These are phyloP conservation scores for Gymnogyps californianus DNA, from an alignment of 2,113 vertebrate genomes.

Conservation along the genomic window DNA sequence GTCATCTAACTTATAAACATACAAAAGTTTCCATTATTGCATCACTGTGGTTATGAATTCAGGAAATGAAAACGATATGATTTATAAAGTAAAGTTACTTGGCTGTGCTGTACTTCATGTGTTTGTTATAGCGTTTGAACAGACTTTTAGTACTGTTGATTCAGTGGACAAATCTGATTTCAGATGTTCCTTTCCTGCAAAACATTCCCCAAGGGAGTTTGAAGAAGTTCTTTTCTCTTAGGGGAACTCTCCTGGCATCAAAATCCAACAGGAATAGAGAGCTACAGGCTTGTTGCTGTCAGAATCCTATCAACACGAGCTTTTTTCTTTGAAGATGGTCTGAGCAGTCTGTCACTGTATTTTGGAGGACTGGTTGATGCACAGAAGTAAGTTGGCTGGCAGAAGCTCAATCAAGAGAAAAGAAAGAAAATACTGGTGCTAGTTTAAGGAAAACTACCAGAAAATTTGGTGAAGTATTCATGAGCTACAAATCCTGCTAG, in stretches of 20 bases:
- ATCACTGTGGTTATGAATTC: conserved; percentile 52
- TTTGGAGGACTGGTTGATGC: neutral
- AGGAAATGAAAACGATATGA: conserved; percentile 46
- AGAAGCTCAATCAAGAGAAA: neutral
- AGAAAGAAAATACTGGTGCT: conserved; percentile 24
- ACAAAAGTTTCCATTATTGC: conserved; percentile 57
- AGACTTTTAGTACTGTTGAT: conserved; percentile 5
- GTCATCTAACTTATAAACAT: conserved; percentile 53
- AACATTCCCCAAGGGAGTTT: neutral
- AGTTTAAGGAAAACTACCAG: conserved; percentile 32
- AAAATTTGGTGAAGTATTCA: conserved; percentile 45
- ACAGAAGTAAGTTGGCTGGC: conserved; percentile 23
- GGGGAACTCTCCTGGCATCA: conserved; percentile 23
- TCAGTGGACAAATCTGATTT: conserved; percentile 33
- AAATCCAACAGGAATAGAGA: conserved; percentile 3
- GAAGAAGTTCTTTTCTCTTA: conserved; percentile 17
- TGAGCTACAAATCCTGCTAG: conserved; percentile 6
- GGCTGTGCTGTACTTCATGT: conserved; percentile 3
- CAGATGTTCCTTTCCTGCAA: conserved; percentile 12
- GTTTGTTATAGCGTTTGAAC: neutral
- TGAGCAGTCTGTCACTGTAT: conserved; percentile 41
- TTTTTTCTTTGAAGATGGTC: conserved; percentile 35
- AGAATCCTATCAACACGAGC: conserved; percentile 7
- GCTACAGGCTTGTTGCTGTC: conserved; percentile 44
- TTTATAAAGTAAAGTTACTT: conserved; percentile 55